Conservation (phyloP, 2,113 vertebrate species). For the Carassius auratus region DNA sequence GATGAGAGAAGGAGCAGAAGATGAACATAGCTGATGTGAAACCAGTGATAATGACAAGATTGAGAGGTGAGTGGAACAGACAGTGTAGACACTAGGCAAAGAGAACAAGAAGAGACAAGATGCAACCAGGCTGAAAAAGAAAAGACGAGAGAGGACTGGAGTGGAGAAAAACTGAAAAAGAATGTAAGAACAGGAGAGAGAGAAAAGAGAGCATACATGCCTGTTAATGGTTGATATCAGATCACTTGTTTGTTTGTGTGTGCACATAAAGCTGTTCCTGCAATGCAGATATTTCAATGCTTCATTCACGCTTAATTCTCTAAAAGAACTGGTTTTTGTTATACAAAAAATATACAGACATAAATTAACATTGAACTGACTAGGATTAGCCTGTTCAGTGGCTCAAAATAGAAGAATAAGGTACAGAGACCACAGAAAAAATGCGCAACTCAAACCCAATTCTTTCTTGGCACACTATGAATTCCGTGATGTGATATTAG, state of each 20-base stretch:
- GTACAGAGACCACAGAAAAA: background rate
- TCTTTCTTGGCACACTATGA: background rate
- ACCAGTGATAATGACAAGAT: background rate
- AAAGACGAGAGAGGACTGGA: constrained; percentile 2
- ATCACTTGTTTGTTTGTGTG: background rate
- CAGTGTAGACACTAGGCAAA: background rate
- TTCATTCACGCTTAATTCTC: background rate
- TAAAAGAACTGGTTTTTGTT: too few species aligned
- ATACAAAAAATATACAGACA: background rate
- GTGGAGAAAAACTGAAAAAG: background rate
- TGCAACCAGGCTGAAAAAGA: constrained; percentile 19
- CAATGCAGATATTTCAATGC: background rate
- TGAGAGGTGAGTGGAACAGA: constrained; percentile 24
- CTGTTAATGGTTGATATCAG: constrained; percentile 10
- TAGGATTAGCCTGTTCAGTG: constrained; percentile 22
- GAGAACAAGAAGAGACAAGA: constrained; percentile 26
- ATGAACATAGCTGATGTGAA: constrained; percentile 21
- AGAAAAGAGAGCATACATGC: background rate
- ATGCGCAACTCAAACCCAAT: background rate
- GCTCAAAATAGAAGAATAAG: constrained; percentile 28
- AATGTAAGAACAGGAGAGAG: background rate
- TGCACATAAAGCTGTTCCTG: background rate
- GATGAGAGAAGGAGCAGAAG: background rate
- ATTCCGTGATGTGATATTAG: background rate
- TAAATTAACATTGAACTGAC: background rate